Base-by-base conservation (phyloP, 1,140 invertebrate genomes). In the Rhynchophorus ferrugineus region DNA sequence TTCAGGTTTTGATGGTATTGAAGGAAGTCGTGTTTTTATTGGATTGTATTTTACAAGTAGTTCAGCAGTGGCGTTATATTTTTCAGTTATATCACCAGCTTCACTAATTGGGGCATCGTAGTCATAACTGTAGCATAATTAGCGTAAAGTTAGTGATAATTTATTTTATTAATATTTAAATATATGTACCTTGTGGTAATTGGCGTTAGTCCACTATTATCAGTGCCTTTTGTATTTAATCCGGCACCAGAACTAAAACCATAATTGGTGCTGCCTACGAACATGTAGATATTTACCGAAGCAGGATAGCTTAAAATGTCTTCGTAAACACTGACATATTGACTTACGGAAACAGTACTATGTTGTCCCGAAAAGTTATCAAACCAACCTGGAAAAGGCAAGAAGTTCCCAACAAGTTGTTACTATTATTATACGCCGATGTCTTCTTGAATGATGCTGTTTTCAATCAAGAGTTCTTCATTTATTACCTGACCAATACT, bases 211-310 rank as follows among this genome's bases (percentile, higher is more conserved):
- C 46, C 58, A 14, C 42, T 48, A 39, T 59, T 59, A 29, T 55
- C 44, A 16, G 14, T 1, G 21, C 47, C 44, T 9, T 8, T 11
- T 19, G 18, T 17, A 20, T 36, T n/a, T 36, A 3, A 37, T 21
- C 20, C 49, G 5, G 78, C 77, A 24, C 82, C 83, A 57, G 77
- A 75, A 63, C 78, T 76, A 58, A 83, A 85, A 3, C 81, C 83
- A 64, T 81, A 85, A 64, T 77, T 84, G 1, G 83, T 84, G 14
- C 83, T 82, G 8, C 82, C 82, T 58, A 79, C 77, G 58, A 84
- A 82, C 82, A 85, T 84, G 67, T 83, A 84, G 53, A 82, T 74
- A 64, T 82, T 84, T 24, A 85, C 72, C 2, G 76, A 80, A 18
- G 74, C 73, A 22, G 75, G 61, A 51, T 55, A 62, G 9, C 19